These are phyloP conservation scores for Automeris io DNA, from an alignment of 2,888 invertebrate genomes.

Conservation along the genomic window DNA sequence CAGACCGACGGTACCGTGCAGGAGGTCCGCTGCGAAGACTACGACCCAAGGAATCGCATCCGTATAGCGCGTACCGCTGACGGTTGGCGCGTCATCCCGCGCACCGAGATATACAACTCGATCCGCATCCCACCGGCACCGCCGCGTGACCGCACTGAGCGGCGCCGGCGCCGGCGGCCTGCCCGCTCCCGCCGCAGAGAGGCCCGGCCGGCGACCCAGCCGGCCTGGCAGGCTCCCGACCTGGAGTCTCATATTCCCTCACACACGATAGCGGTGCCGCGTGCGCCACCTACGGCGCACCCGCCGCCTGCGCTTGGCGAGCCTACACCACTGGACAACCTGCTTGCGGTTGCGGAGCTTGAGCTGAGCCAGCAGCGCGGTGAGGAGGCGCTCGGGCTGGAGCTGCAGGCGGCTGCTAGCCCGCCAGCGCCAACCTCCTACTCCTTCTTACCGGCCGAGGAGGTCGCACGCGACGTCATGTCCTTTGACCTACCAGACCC, in stretches of 20 bases:
- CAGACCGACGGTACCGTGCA: conserved; percentile 88
- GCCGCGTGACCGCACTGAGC: conserved; percentile 26
- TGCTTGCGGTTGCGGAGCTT: conserved; percentile 80
- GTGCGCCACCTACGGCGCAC: conserved; percentile 41
- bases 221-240: conserved; percentile 64
- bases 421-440: conserved; percentile 31
- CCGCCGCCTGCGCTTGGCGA: conserved; percentile 39
- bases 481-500: conserved; percentile 58
- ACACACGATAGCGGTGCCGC: conserved; percentile 77
- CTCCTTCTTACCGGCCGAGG: conserved; percentile 53
- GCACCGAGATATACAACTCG: conserved; percentile 80
- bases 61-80: conserved; percentile 87
- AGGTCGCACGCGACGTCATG: conserved; percentile 57
- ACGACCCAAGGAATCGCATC: conserved; percentile 90
- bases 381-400: conserved; percentile 45
- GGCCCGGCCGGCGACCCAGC: conserved; percentile 27
- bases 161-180: conserved; percentile 22
- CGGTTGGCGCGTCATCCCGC: conserved; percentile 90
- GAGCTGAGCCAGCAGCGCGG: conserved; percentile 79
- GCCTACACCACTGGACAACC: conserved; percentile 78
- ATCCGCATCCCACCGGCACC: conserved; percentile 47
- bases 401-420: conserved; percentile 25
- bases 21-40: conserved; percentile 91
- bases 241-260: conserved; percentile 79
- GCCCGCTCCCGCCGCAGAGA: conserved; percentile 29